Conservation (phyloP, 1,140 invertebrate species). For the Temnothorax curvispinosus region DNA sequence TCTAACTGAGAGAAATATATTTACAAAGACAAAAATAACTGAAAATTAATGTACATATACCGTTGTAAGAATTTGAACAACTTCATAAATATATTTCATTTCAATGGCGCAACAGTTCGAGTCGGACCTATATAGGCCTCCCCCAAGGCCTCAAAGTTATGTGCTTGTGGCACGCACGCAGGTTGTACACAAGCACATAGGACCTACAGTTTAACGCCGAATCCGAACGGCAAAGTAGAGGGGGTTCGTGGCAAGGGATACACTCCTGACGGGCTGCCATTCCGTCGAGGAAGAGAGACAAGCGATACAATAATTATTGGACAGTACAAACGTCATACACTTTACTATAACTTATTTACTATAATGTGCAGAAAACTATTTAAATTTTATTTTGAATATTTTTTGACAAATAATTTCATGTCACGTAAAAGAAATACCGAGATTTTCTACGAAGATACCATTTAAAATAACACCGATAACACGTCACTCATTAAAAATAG, state of each 20-base stretch:
- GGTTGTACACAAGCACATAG: too few species aligned
- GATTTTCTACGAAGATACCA: background rate
- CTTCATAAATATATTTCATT: conserved; percentile 1
- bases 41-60: background rate
- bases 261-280: too few species aligned
- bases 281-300: too few species aligned
- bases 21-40: background rate
- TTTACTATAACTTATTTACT: background rate
- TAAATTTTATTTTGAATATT: background rate
- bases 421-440: background rate
- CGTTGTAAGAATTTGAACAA: background rate
- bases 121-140: too few species aligned
- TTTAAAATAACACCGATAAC: background rate
- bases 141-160: too few species aligned
- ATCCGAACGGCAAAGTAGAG: too few species aligned
- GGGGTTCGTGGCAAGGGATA: too few species aligned
- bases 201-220: too few species aligned
- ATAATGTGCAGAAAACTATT: background rate
- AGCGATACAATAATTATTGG: background rate
- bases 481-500: background rate
- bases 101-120: too few species aligned
- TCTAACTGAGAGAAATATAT: background rate
- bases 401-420: background rate
- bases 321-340: background rate
- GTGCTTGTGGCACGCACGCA: too few species aligned